Evolutionary conservation across 92 coral and sea anemone species (phyloP).

Genomic region (Plumapathes pennacea): DNA sequence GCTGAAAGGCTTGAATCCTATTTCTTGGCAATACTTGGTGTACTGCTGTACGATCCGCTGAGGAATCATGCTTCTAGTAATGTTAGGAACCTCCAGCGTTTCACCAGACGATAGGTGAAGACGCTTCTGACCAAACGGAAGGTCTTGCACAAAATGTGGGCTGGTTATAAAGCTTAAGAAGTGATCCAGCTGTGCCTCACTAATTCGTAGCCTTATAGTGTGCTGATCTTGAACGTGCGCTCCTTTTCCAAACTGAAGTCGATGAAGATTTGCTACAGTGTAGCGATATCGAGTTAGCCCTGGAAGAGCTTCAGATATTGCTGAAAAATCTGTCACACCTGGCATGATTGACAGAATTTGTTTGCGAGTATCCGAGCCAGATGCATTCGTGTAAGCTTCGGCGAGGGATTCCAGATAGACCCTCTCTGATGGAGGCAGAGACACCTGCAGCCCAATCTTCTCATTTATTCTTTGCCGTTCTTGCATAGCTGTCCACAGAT

Average conservation of each 20-base stretch:
- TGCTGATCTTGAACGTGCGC: neutral
- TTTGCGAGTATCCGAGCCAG: slow-evolving; percentile 16
- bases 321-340: neutral
- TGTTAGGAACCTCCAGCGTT: slow-evolving; percentile 21
- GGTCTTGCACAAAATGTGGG: slow-evolving; percentile 32
- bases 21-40: slow-evolving; percentile 25
- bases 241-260: slow-evolving; percentile 13
- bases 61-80: slow-evolving; percentile 13
- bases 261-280: slow-evolving; percentile 14
- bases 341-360: slow-evolving; percentile 19
- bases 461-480: slow-evolving; percentile 9
- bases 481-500: slow-evolving; percentile 21
- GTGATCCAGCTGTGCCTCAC: slow-evolving; percentile 10
- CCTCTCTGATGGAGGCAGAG: neutral
- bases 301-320: slow-evolving; percentile 6
- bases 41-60: slow-evolving; percentile 32
- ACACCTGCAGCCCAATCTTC: slow-evolving; percentile 3
- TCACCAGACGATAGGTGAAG: slow-evolving; percentile 10
- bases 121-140: slow-evolving; percentile 26
- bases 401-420: slow-evolving; percentile 10
- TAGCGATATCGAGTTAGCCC: slow-evolving; percentile 14
- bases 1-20: slow-evolving; percentile 31
- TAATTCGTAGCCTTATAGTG: slow-evolving; percentile 1
- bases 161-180: slow-evolving; percentile 32
- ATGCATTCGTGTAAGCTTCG: slow-evolving; percentile 23